Base-by-base conservation (phyloP, 2,797 vertebrate species). In the Podarcis siculus region DNA sequence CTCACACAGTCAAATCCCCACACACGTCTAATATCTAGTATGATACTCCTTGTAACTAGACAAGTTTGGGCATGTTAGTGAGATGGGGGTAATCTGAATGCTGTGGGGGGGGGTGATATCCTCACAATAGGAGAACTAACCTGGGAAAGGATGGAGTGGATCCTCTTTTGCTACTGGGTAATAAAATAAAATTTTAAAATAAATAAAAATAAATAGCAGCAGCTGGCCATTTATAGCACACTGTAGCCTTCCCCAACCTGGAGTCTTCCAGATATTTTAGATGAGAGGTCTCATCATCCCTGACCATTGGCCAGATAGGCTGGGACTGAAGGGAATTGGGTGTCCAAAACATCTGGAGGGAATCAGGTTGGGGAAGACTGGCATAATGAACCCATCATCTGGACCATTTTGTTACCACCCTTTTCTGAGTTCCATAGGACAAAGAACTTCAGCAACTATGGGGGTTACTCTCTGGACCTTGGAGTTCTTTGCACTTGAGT, bases 401-500 rank as follows among this genome's bases (percentile, higher is more conserved):
- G n/a, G 42, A 77, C 35, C 23, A 23, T 37, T 78, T 64, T 78
- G 64, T 27, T 71, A 67, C 27, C 55, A 15, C 64, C 49, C 61
- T 86, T 45, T 32, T 9, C 19, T 6, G 37, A n/a, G 66, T 8
- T 45, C 42, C 64, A 15, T 58, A 71, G 37, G 58, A 8, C 30
- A 77, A 45, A 49, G 49, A 30, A 45, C 75, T 45, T n/a, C 27
- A 21, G 42, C 30, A 27, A 30, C 23, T 61, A 27, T 77, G 39
- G 27, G 61, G n/a, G 21, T 23, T 85, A 35, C 39, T 75, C 35
- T 64, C 49, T 73, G 27, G 37, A 79, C 10, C 19, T 39, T 42
- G 49, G 49, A 30, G 15, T 76, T 67, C 9, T 89, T 55, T 84
- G 90, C 86, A 77, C 95, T 95, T 95, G 97, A 98, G 97, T 98